Evolutionary conservation across 2,888 invertebrate genomes (phyloP), one percentile per base, ranked within the genome.

Genomic region (Sminthurinus aureus): DNA sequence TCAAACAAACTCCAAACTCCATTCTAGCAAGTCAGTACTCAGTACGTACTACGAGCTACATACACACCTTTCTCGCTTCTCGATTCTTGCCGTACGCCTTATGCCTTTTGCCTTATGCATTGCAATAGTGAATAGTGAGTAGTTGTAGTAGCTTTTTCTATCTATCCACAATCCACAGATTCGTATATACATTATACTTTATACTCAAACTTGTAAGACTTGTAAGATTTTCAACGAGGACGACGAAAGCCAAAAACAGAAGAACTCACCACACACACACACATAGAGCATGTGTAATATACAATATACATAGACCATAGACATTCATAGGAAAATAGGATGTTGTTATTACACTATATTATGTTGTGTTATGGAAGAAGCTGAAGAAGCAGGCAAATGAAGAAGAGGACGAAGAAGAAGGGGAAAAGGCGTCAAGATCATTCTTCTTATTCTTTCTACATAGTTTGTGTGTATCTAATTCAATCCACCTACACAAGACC

Each of bases 181-280:
- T 38, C 1, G 38, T 6, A 4, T 38, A 38, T 38, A 38, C 38
- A 38, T 4, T 38, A 38, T 38, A 38, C 38, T 38, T 38, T 38
- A 38, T 38, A 38, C 38, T 38, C 38, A 38, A 38, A 58, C 4
- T 58, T 58, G 58, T 58, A 58, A 58, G 58, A 58, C 4, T 58
- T 58, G 58, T 58, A 58, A 58, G 58, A 58, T 58, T 58, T 38
- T 58, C 58, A 9, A 58, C 13, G 71, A 71, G 71, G 71, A 71
- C 58, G 71, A 71, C 71, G 71, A 71, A 71, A 71, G 71, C 71
- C 71, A 71, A 71, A 71, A 71, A 71, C 71, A 71, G 71, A 71
- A 71, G 71, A 71, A 71, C 67, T 20, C 71, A 24, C 13, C 71
- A 22, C 12, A 71, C n/a, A n/a, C n/a, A 20, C 22, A 69, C n/a